Percentiles rank a stretch among this genome's conserved stretches.
phyloP scores from a whole-genome alignment of 2,888 invertebrate species.

The Loripinus fragilis region DNA sequence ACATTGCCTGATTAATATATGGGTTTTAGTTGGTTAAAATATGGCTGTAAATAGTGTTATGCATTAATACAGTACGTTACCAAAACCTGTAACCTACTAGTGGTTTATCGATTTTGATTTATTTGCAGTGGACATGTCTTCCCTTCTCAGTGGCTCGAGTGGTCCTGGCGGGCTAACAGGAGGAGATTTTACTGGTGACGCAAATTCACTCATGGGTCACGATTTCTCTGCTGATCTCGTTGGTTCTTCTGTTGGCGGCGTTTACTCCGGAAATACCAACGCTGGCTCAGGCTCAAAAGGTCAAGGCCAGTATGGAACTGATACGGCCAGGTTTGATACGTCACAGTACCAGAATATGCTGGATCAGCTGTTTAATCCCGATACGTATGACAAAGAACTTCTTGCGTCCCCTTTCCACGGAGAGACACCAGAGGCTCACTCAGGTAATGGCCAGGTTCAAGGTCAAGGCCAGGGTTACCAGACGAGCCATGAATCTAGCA shows the following conservation, averaged over 20 bases:
- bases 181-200: conserved; percentile 26
- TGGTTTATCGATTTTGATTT: neutral
- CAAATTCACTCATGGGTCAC: conserved; percentile 39
- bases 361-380: conserved; percentile 41
- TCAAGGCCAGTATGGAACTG: conserved; percentile 16
- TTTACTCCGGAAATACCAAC: neutral
- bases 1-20: no score
- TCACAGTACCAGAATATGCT: conserved; percentile 54
- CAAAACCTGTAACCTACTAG: no score
- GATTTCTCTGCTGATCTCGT: conserved; percentile 32
- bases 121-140: conserved; percentile 19
- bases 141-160: neutral
- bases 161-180: conserved; percentile 29
- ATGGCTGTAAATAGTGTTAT: no score
- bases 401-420: conserved; percentile 47
- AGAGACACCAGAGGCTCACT: conserved; percentile 10
- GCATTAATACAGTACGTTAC: no score
- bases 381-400: conserved; percentile 32
- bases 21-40: no score
- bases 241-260: conserved; percentile 2
- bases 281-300: neutral
- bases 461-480: conserved; percentile 29
- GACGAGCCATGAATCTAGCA: conserved; percentile 41
- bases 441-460: neutral
- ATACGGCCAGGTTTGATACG: conserved; percentile 46